Base-by-base conservation (phyloP, 1,140 invertebrate genomes). In the Drosophila malerkotliana region DNA sequence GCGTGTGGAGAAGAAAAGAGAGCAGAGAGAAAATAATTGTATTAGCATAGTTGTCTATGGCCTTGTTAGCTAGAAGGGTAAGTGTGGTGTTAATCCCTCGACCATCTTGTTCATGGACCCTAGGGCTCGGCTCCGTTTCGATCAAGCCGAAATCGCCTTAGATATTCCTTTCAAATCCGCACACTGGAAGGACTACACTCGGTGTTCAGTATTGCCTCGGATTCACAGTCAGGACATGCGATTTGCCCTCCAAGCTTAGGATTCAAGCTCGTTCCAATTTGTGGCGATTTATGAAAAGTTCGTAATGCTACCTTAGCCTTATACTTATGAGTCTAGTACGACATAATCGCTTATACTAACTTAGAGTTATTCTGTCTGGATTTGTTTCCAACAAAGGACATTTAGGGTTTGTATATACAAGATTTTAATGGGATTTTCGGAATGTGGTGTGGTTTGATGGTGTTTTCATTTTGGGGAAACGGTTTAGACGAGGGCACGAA, bases 21-120 rank as follows among this genome's bases (percentile, higher is more conserved):
- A 91, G 83, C 78, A 91, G 88, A 91, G 88, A 91, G 84, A 91
- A 91, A 91, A 91, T 87, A 90, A 73, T 91, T 91, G 83, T 82
- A 91, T 91, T 91, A 91, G 89, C 88, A 74, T 90, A 77, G 62
- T 81, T 90, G 72, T 84, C 72, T 64, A 73, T 71, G 81, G 61
- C 72, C 72, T 55, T 48, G 77, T 73, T 57, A 51, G 41, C 64
- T 62, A 79, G 59, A 84, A 63, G 60, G 54, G 32, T 51, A 30
- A 39, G 49, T 64, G 58, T 57, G 56, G 64, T 81, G 60, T 71
- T 75, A 59, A 53, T 45, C 56, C 63, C 79, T 67, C 72, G 72
- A 48, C 32, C 41, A 47, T 39, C 34, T 55, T 18, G 15, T 15
- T 55, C 21, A 48, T 49, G 34, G 55, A 28, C 44, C 64, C 64